Conservation (phyloP, 2,797 vertebrate species). For the Pelochelys cantorii region DNA sequence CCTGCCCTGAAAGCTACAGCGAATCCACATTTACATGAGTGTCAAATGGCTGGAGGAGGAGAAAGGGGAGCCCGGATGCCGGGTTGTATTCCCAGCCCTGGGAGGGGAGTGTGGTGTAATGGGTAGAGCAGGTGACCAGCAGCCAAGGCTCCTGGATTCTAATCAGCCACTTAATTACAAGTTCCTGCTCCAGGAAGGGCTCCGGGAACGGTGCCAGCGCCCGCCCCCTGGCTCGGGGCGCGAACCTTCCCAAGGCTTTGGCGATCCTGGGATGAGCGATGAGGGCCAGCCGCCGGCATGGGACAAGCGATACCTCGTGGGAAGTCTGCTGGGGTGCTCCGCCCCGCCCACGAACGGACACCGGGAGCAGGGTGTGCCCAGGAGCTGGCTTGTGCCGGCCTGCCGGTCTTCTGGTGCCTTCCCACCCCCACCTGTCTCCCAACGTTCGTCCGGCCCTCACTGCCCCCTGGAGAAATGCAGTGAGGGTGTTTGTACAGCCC, state of each 20-base stretch:
- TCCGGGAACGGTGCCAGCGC: background rate
- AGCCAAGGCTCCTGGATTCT: background rate
- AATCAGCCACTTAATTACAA: background rate
- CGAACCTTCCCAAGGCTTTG: background rate
- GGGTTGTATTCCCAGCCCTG: background rate
- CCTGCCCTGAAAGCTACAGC: background rate
- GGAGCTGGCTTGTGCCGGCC: too few species aligned
- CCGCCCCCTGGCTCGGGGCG: too few species aligned
- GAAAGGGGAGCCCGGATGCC: background rate
- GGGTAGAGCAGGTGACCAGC: background rate
- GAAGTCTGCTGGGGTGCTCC: background rate
- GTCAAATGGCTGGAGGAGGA: constrained; percentile 17
- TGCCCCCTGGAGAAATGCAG: too few species aligned
- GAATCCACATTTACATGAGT: background rate
- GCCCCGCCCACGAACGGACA: too few species aligned
- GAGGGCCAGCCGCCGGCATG: background rate
- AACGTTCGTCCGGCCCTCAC: background rate
- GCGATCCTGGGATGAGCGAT: background rate
- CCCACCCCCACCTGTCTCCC: too few species aligned
- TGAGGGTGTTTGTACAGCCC: too few species aligned
- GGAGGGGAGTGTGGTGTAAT: background rate
- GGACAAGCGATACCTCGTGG: background rate
- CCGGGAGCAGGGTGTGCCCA: too few species aligned
- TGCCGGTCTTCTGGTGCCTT: too few species aligned
- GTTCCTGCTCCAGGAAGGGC: background rate